Evolutionary conservation across 2,113 vertebrate species (phyloP).

Genomic region (Pteruthius melanotis): DNA sequence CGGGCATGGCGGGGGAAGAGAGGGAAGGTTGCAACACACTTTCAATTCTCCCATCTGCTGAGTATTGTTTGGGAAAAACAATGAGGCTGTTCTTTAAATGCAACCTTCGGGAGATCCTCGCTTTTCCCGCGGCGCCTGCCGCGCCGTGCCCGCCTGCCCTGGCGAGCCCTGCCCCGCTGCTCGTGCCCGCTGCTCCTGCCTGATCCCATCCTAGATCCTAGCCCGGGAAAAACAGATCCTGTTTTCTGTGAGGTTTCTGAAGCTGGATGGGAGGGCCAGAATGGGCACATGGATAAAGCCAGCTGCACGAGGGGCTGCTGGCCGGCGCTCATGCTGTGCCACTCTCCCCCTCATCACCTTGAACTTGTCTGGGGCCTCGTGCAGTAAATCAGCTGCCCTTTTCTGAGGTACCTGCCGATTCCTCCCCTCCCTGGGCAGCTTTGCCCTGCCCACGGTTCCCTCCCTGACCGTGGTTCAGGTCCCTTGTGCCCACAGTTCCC

Average conservation of each 20-base stretch:
- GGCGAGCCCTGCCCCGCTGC: not conserved
- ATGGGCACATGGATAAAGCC: not conserved
- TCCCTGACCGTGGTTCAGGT: not conserved
- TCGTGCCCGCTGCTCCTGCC: not conserved
- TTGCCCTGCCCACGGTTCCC: not conserved
- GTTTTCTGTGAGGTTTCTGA: not conserved
- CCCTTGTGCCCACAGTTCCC: not conserved
- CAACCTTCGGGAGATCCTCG: conserved; percentile 29
- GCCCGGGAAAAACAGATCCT: conserved; percentile 3
- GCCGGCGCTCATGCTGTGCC: fast-evolving
- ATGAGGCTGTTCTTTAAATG: conserved; percentile 52
- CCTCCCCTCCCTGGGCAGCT: not conserved
- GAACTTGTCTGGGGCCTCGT: not conserved
- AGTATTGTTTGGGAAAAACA: conserved; percentile 65
- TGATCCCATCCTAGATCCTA: conserved; percentile 7
- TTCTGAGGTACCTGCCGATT: not conserved
- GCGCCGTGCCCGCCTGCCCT: not conserved
- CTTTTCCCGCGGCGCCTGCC: not conserved
- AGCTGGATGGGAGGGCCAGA: not conserved
- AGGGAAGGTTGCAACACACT: conserved; percentile 59
- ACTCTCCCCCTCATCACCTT: conserved; percentile 2
- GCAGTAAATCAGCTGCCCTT: not conserved
- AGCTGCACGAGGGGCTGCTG: not conserved
- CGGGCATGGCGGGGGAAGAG: conserved; percentile 25
- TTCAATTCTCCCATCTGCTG: conserved; percentile 65